These are phyloP conservation scores for Scaptomyza cyrtandrae DNA, from an alignment of 2,888 invertebrate genomes.

Conservation along the genomic window DNA sequence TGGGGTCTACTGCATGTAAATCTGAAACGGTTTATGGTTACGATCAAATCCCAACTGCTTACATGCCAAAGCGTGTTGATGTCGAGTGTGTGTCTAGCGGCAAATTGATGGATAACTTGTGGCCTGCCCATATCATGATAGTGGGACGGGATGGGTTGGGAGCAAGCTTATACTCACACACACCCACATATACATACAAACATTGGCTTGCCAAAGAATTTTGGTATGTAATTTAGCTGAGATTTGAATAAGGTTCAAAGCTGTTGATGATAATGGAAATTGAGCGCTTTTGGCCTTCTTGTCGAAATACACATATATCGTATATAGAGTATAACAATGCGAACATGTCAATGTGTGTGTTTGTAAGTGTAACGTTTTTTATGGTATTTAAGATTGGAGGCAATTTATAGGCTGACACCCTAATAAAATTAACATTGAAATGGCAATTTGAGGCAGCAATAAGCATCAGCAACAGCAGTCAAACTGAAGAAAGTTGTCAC, in stretches of 20 bases:
- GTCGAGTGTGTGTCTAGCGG: constrained; percentile 57
- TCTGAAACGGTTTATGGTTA: constrained; percentile 79
- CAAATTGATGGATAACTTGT: constrained; percentile 79
- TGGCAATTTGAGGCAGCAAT: constrained; percentile 78
- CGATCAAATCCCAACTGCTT: constrained; percentile 72
- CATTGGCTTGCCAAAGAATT: constrained; percentile 36
- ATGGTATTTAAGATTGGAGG: constrained; percentile 83
- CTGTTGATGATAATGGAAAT: constrained; percentile 78
- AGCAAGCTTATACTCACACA: background rate
- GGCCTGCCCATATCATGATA: constrained; percentile 41
- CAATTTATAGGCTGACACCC: constrained; percentile 81
- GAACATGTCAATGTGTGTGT: constrained; percentile 44
- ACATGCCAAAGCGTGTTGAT: constrained; percentile 56
- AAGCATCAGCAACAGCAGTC: constrained; percentile 49
- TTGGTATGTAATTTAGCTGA: constrained; percentile 53
- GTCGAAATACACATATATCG: constrained; percentile 12
- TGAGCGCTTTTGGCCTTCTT: constrained; percentile 45
- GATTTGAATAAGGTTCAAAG: constrained; percentile 77
- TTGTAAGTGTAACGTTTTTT: constrained; percentile 68
- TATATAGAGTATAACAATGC: constrained; percentile 9
- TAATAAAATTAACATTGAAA: constrained; percentile 83
- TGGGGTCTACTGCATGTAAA: constrained; percentile 70
- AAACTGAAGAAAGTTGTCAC: constrained; percentile 43
- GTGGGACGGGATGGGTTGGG: background rate
- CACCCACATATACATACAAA: constrained; percentile 1